Evolutionary conservation across 1,140 invertebrate species (phyloP), one percentile per base, ranked within the genome.

Genomic region (Lasioglossum albipes): DNA sequence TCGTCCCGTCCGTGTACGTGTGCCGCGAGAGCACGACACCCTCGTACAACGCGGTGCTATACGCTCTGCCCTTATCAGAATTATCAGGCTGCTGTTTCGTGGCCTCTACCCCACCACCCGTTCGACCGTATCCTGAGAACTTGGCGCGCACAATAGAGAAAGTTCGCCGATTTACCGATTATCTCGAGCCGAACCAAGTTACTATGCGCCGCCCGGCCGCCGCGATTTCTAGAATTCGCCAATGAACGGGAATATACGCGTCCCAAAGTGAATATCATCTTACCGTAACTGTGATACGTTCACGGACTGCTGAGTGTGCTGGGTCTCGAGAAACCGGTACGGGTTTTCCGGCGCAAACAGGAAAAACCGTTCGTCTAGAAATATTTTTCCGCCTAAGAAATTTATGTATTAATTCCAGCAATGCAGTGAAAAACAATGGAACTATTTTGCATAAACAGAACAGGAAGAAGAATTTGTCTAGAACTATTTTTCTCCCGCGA

Each of bases 91-190:
- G 62, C 70, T 72, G 75, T 84, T 87, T 84, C 84, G 74, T 71
- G 71, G 62, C 42, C 68, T 68, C 52, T 65, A 18, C 59, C 45
- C 61, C 66, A 20, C 42, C 42, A 20, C 57, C 20, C 5, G 20
- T 54, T 2, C 42, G 22, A n/a, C 66, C 41, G n/a, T 68, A 68
- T 80, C 84, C 78, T 66, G 71, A 57, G 72, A 86, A 86, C 71
- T 86, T 83, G 69, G 49, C 74, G 27, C 76, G 75, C 75, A 83
- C 84, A 87, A 86, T 84, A 84, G 85, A 71, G 74, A 84, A 87
- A 87, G 71, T 86, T 84, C 80, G 57, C 42, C 82, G 84, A 84
- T 76, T 82, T 77, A 61, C 78, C 68, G 86, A 87, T 88, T 86
- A 87, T 85, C 83, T 74, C 84, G 69, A 72, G 75, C 74, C 76